Conservation (phyloP, 2,113 vertebrate genomes). For the Anhinga anhinga region DNA sequence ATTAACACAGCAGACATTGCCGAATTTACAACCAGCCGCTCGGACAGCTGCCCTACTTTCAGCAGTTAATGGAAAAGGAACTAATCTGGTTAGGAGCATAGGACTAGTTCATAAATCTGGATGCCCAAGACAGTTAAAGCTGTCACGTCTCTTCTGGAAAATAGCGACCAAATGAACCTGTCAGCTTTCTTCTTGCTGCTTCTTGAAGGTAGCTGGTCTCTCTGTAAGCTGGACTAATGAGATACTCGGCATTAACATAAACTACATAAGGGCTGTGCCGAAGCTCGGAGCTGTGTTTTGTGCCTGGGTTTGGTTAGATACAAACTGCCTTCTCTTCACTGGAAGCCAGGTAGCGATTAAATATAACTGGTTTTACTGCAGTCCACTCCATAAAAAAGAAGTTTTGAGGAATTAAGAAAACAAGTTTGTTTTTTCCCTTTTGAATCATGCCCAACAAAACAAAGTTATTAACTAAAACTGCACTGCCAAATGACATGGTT, state of each 20-base stretch:
- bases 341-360: background rate
- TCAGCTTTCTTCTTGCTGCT: conserved; percentile 66
- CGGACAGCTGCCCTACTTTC: conserved; percentile 91
- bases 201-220: conserved; percentile 66
- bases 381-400: background rate
- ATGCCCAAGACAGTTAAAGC: conserved; percentile 72
- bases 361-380: background rate
- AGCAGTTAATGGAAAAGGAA: conserved; percentile 78
- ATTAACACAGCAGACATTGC: conserved; percentile 83
- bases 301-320: background rate
- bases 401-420: background rate
- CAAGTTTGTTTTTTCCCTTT: background rate
- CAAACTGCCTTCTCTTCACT: background rate
- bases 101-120: conserved; percentile 78
- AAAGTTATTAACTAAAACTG: background rate
- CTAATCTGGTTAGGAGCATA: conserved; percentile 86
- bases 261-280: background rate
- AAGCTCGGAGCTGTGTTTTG: background rate
- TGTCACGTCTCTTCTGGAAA: conserved; percentile 72
- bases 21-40: conserved; percentile 84
- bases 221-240: conserved; percentile 76
- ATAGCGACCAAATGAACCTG: conserved; percentile 68
- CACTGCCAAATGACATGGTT: background rate
- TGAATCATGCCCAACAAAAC: background rate
- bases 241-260: background rate